Conservation (phyloP, 2,797 vertebrate species). For the Buphagus erythrorhynchus region DNA sequence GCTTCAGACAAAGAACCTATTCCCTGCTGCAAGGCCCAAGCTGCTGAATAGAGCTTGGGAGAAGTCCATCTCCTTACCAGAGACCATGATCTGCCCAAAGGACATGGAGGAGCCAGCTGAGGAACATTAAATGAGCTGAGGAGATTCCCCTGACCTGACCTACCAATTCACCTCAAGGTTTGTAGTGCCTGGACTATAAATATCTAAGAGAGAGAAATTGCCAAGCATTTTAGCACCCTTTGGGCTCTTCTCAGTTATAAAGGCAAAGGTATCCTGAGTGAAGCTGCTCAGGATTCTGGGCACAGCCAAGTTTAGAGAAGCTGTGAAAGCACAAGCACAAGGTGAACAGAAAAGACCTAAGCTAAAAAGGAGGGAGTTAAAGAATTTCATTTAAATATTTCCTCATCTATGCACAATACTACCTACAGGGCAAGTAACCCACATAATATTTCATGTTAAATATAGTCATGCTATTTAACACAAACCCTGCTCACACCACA, state of each 20-base stretch:
- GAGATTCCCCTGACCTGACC: not conserved
- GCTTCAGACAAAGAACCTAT: not conserved
- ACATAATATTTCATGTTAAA: not conserved
- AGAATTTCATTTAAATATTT: slow-evolving; percentile 9
- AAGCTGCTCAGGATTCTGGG: slow-evolving; percentile 26
- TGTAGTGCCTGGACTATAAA: not conserved
- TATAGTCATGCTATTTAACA: not conserved
- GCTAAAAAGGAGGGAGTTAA: not conserved
- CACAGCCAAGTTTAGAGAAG: not conserved
- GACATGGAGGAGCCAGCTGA: not conserved
- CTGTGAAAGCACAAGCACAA: not conserved
- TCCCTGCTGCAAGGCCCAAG: not conserved
- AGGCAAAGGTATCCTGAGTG: not conserved
- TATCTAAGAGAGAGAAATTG: not conserved
- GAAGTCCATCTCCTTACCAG: not conserved
- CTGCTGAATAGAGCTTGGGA: not conserved
- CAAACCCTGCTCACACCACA: not conserved
- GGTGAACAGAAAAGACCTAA: not conserved
- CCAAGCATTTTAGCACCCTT: not conserved
- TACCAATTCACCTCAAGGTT: not conserved
- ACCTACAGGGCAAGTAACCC: slow-evolving; percentile 6
- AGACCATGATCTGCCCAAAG: not conserved
- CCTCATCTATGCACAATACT: not conserved
- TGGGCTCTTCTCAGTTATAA: not conserved
- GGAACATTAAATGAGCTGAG: not conserved